These are phyloP conservation scores for Trachelipus rathkii DNA, from an alignment of 1,140 invertebrate genomes.

Conservation along the genomic window DNA sequence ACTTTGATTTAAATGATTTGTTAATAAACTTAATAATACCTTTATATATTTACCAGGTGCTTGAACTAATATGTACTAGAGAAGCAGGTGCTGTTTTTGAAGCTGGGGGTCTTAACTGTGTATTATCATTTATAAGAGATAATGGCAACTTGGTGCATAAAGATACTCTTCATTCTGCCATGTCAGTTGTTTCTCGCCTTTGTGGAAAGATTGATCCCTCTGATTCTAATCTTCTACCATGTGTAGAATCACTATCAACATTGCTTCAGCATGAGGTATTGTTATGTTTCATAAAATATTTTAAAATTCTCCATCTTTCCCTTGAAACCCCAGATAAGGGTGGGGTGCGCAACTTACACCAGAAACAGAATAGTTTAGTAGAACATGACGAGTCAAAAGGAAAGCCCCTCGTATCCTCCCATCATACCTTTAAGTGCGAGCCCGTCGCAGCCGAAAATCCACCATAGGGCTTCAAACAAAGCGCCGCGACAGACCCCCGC, in stretches of 20 bases:
- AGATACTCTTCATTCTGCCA: slow-evolving; percentile 94
- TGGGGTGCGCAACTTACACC: no score
- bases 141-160: slow-evolving; percentile 87
- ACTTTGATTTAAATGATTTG: slow-evolving; percentile 22
- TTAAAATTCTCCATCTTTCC: no score
- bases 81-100: slow-evolving; percentile 98
- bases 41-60: slow-evolving; percentile 60
- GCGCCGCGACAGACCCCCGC: no score
- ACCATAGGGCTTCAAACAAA: no score
- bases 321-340: no score
- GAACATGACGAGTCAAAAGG: no score
- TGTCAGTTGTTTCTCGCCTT: slow-evolving; percentile 77
- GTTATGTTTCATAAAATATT: no score
- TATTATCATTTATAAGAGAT: slow-evolving; percentile 90
- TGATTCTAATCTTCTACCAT: slow-evolving; percentile 77
- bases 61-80: slow-evolving; percentile 94
- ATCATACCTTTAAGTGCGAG: no score
- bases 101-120: slow-evolving; percentile 88
- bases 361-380: no score
- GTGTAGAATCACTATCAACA: slow-evolving; percentile 86
- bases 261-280: slow-evolving; percentile 75
- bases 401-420: no score
- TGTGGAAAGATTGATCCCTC: slow-evolving; percentile 98
- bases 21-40: no score
- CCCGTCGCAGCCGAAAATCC: no score